A percentile compares a stretch with the other conserved stretches of the same genome.
Evolutionary conservation across 2,113 vertebrate species (phyloP).

Genomic region (Nesogale talazaci): DNA sequence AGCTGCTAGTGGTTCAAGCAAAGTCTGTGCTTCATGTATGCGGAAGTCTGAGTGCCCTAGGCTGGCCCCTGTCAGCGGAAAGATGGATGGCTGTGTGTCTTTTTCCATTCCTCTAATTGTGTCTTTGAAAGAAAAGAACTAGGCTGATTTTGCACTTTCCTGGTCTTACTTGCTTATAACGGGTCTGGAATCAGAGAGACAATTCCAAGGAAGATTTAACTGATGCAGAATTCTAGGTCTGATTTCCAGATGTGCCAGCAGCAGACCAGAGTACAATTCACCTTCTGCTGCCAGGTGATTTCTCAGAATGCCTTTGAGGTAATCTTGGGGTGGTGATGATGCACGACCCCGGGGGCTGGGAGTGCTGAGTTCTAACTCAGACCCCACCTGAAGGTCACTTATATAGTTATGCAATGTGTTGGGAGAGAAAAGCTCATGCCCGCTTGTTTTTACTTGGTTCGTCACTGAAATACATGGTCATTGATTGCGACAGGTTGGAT

Average conservation of each 20-base stretch:
- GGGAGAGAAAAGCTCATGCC: neutral
- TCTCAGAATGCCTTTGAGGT: neutral
- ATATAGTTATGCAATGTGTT: neutral
- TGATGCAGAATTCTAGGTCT: neutral
- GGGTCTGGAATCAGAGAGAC: neutral
- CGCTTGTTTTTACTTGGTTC: rapidly evolving
- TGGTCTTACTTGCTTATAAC: neutral
- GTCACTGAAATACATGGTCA: neutral
- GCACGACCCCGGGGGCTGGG: neutral
- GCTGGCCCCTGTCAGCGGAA: neutral
- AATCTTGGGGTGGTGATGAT: rapidly evolving
- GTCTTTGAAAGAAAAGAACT: neutral
- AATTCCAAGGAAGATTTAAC: neutral
- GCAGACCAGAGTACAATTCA: neutral
- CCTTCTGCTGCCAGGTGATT: neutral
- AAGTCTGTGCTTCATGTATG: neutral
- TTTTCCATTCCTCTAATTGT: neutral
- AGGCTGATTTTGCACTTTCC: neutral
- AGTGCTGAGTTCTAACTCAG: neutral
- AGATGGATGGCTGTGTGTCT: slow-evolving; percentile 2
- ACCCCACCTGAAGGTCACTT: neutral
- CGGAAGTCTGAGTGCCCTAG: neutral
- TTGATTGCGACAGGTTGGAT: neutral
- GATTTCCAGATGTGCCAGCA: neutral
- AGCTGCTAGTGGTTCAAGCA: neutral